Base-by-base conservation (phyloP, 2,797 vertebrate genomes). In the Gorsachius magnificus region DNA sequence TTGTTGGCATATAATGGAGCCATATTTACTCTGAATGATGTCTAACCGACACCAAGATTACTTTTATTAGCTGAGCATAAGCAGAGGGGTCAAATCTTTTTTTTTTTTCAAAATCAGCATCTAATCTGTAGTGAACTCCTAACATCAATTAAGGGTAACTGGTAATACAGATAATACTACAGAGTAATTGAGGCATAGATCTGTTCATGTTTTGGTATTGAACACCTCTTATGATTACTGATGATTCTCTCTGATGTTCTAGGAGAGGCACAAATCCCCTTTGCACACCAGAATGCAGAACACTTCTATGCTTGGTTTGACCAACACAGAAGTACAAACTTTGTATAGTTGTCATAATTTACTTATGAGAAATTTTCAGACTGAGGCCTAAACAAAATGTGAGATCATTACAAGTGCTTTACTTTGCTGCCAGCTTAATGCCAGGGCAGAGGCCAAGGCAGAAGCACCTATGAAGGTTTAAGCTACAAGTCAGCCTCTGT, bases 31-130 rank as follows among this genome's bases (percentile, higher is more conserved):
- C 41, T 80, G 71, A 80, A 80, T 10, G 24, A 46, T 9, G 9
- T 28, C 69, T 36, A 74, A 83, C 16, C 1, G 4, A 75, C 45
- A 78, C 25, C 19, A 61, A 57, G 31, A 64, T 36, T 31, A 41
- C 16, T 33, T 72, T 33, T 18, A 70, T 11, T 17, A 64, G 31
- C 43, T 35, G 4, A 84, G 56, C 8, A 10, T 43, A 95, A 80
- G 48, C 53, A 80, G 6, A 60, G 9, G 16, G 0, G 0, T n/a
- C 22, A 53, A 66, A 7, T 8, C 31, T 3, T 22, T 45, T 38
- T 56, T 70, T 33, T 43, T 43, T 41, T 41, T 41, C 36, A 38
- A 75, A 77, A 63, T 28, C 53, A 78, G 46, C 25, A 35, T 5
- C 36, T 58, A 4, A 36, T 33, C 58, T 63, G 31, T 15, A 71